A percentile compares a stretch with the other conserved stretches of the same genome.
Conservation (phyloP, 2,797 vertebrate species). For the Phalanger gymnotis region DNA sequence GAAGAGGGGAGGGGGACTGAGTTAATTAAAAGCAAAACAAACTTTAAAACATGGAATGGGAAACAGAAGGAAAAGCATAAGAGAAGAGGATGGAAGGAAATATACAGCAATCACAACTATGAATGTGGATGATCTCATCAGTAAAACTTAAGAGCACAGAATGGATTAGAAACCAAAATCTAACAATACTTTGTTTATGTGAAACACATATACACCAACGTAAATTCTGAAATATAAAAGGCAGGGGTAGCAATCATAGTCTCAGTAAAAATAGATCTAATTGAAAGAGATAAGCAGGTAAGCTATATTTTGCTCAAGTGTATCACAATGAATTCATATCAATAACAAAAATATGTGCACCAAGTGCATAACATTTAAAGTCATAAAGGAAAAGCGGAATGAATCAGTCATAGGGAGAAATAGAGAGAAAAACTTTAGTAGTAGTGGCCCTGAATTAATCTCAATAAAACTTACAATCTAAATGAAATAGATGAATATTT, state of each 20-base stretch:
- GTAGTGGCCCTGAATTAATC: neutral
- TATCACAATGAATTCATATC: too few relatives aligned
- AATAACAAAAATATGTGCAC: neutral
- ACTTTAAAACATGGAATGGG: neutral
- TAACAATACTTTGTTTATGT: too few relatives aligned
- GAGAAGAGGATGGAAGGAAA: conserved; percentile 1
- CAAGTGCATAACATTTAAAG: neutral
- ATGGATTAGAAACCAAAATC: neutral
- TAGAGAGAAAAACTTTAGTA: neutral
- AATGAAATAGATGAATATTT: neutral
- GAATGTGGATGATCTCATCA: neutral
- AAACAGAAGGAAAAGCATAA: neutral
- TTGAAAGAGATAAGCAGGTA: neutral
- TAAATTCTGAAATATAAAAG: neutral
- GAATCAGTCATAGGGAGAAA: too few relatives aligned
- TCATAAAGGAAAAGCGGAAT: too few relatives aligned
- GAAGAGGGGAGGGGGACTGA: neutral
- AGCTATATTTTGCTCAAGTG: neutral
- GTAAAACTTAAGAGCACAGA: neutral
- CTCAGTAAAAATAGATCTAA: neutral
- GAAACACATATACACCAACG: neutral
- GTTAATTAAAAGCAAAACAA: neutral
- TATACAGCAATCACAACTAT: neutral
- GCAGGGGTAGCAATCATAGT: neutral
- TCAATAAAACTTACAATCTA: neutral